Conservation (phyloP, 1,140 invertebrate species). For the Procambarus clarkii region DNA sequence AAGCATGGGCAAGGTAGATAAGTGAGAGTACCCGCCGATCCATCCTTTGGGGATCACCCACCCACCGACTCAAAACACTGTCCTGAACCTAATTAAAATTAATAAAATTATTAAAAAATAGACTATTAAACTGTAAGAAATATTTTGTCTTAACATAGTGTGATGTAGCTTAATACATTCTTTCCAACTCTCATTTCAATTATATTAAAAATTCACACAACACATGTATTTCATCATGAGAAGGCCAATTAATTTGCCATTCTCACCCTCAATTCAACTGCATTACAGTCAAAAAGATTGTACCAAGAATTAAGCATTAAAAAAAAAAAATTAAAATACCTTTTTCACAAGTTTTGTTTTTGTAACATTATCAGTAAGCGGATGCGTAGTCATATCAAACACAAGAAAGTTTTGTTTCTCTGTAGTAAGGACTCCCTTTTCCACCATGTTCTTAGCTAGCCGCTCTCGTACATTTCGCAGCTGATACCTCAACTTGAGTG, state of each 20-base stretch:
- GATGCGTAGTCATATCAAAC: conserved; percentile 99
- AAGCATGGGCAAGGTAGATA: conserved; percentile 96
- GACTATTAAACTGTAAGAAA: too few relatives aligned
- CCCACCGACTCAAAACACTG: conserved; percentile 95
- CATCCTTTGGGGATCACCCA: conserved; percentile 98
- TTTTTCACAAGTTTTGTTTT: conserved; percentile 98
- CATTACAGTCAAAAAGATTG: too few relatives aligned
- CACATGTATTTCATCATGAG: too few relatives aligned
- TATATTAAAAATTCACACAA: too few relatives aligned
- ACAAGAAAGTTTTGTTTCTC: conserved; percentile 99
- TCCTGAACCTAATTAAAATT: conserved; percentile 89
- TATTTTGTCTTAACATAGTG: too few relatives aligned
- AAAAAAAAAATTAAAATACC: conserved; percentile 77
- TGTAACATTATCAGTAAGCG: conserved; percentile 95
- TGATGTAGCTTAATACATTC: too few relatives aligned
- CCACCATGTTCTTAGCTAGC: conserved; percentile 99
- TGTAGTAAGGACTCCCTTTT: conserved; percentile 99
- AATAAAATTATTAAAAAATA: too few relatives aligned
- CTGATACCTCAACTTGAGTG: conserved; percentile 97
- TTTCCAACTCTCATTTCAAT: too few relatives aligned
- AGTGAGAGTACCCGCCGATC: conserved; percentile 94
- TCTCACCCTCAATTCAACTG: too few relatives aligned
- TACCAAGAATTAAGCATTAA: too few relatives aligned
- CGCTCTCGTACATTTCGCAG: conserved; percentile 99
- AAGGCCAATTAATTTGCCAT: too few relatives aligned